These are phyloP conservation scores for Geophilus truncorum DNA, from an alignment of 2,888 invertebrate genomes.

Conservation along the genomic window DNA sequence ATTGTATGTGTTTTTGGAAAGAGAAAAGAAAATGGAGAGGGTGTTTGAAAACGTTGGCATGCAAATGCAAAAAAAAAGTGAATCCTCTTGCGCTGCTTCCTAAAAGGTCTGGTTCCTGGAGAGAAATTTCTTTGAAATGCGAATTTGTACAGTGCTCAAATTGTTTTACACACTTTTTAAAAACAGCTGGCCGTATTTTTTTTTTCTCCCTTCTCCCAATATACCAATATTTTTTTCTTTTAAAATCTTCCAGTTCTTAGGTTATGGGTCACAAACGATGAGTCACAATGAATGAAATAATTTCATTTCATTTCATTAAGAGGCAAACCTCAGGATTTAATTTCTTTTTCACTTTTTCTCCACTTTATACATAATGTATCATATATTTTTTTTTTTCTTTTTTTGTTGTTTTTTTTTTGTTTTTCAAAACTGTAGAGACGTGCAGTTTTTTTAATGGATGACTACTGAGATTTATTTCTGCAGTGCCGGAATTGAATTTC, in stretches of 20 bases:
- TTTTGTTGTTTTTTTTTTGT: not conserved
- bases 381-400: not conserved
- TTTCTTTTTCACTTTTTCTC: not conserved
- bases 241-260: not conserved
- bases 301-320: not conserved
- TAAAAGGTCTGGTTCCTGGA: constrained; percentile 4
- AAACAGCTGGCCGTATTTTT: constrained; percentile 1
- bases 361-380: not conserved
- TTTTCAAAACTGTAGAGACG: not conserved
- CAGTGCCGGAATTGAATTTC: too few species aligned
- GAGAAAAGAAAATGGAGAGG: not conserved
- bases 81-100: not conserved
- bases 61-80: not conserved
- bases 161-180: constrained; percentile 5
- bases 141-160: constrained; percentile 10
- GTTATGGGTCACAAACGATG: not conserved
- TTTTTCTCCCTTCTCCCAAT: too few species aligned
- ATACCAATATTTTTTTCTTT: not conserved
- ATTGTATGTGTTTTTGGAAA: not conserved
- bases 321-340: not conserved
- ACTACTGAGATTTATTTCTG: too few species aligned
- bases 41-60: not conserved
- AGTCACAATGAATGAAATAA: not conserved
- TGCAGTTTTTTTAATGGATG: not conserved
- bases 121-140: not conserved